These are phyloP conservation scores for Apolygus lucorum DNA, from an alignment of 1,140 invertebrate genomes.

Conservation along the genomic window DNA sequence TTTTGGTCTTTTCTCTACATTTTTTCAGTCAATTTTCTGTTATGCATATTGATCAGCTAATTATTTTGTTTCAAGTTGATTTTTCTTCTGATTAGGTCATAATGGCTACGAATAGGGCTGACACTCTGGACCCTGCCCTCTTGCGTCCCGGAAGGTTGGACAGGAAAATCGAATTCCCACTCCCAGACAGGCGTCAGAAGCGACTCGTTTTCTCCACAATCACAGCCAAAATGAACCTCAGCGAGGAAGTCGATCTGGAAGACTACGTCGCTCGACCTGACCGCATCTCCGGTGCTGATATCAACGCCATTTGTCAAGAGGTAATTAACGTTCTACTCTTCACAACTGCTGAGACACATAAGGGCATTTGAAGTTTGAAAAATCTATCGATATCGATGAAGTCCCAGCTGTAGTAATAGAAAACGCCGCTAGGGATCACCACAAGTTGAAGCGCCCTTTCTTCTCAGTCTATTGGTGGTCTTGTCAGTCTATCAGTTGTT, in stretches of 20 bases:
- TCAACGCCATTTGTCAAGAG: conserved; percentile 99
- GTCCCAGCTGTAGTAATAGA: too few species aligned
- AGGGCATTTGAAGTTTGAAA: too few species aligned
- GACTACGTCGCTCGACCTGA: conserved; percentile 98
- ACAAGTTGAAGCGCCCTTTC: too few species aligned
- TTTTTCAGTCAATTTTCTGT: too few species aligned
- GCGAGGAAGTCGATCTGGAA: conserved; percentile 97
- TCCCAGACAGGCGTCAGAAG: conserved; percentile 96
- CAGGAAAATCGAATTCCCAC: conserved; percentile 97
- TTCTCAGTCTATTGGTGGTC: too few species aligned
- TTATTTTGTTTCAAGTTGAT: too few species aligned
- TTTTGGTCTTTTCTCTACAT: too few species aligned
- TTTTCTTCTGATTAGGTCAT: conserved; percentile 62
- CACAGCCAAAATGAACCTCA: conserved; percentile 98
- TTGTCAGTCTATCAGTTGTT: too few species aligned
- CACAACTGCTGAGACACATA: too few species aligned
- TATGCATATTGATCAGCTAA: too few species aligned
- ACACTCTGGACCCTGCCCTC: conserved; percentile 95
- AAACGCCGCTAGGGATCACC: too few species aligned
- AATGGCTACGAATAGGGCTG: conserved; percentile 98
- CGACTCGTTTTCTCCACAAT: conserved; percentile 97
- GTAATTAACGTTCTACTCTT: conserved; percentile 56
- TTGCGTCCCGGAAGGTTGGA: conserved; percentile 94
- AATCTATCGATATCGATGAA: too few species aligned
- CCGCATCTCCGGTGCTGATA: conserved; percentile 97